Evolutionary conservation across 1,140 invertebrate species (phyloP).

Genomic region (Bombus pascuorum): DNA sequence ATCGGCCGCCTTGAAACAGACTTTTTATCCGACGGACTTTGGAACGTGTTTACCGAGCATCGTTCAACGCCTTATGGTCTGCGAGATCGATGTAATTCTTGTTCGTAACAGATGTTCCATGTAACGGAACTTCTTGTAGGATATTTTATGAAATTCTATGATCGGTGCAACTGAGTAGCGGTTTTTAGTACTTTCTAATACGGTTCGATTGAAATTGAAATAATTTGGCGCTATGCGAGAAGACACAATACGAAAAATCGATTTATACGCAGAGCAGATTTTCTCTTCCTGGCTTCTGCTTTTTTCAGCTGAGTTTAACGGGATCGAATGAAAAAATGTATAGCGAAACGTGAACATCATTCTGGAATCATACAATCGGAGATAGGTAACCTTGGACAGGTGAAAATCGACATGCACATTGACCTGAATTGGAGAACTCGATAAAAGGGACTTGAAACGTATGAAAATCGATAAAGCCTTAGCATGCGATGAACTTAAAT

Average conservation of each 20-base stretch:
- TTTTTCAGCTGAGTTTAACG: not conserved
- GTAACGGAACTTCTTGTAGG: not conserved
- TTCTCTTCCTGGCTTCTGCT: not conserved
- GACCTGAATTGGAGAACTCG: not conserved
- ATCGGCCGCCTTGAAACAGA: slow-evolving; percentile 4
- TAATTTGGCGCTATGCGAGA: not conserved
- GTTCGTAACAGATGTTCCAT: slow-evolving; percentile 2
- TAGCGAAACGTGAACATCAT: not conserved
- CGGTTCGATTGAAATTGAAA: not conserved
- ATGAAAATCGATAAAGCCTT: not conserved
- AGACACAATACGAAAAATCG: no score
- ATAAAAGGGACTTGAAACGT: not conserved
- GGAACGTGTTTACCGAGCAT: not conserved
- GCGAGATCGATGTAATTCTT: not conserved
- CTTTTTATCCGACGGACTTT: slow-evolving; percentile 3
- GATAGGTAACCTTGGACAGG: not conserved
- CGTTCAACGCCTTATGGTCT: not conserved
- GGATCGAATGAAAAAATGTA: not conserved
- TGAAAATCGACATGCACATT: not conserved
- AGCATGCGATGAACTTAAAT: not conserved
- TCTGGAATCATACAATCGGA: not conserved
- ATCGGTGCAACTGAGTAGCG: no score
- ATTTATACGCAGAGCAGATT: not conserved
- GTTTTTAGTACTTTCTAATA: not conserved
- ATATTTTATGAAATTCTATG: not conserved